Evolutionary conservation across 2,113 vertebrate species (phyloP).

Genomic region (Trichechus manatus): DNA sequence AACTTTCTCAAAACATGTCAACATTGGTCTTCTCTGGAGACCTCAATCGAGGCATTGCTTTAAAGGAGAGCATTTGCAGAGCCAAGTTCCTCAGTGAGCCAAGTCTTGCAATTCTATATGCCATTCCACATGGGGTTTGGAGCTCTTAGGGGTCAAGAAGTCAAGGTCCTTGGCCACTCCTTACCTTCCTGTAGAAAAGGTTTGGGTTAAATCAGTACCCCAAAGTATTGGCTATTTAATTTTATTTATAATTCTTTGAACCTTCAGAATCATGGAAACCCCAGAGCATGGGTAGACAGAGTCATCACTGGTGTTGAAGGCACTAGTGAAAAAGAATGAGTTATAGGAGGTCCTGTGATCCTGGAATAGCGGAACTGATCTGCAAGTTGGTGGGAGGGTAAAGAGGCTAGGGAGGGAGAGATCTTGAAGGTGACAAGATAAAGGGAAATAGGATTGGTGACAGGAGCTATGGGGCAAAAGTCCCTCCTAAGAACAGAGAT

Average conservation of each 20-base stretch:
- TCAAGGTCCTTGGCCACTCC: not conserved
- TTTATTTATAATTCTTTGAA: conserved; percentile 46
- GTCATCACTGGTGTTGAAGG: not conserved
- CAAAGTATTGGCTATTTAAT: conserved; percentile 17
- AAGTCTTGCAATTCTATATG: conserved; percentile 12
- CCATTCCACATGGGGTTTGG: not conserved
- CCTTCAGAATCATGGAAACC: conserved; percentile 21
- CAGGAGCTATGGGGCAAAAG: not conserved
- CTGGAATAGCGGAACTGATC: not conserved
- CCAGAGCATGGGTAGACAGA: not conserved
- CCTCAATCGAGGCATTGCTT: conserved; percentile 31
- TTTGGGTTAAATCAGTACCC: not conserved
- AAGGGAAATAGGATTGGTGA: not conserved
- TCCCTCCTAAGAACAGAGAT: conserved; percentile 22
- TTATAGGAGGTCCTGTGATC: not conserved
- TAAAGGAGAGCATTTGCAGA: conserved; percentile 35
- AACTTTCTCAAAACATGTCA: conserved; percentile 69
- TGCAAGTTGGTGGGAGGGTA: not conserved
- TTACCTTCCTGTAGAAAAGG: not conserved
- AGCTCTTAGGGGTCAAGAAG: conserved; percentile 18
- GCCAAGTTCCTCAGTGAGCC: not conserved
- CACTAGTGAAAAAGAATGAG: not conserved
- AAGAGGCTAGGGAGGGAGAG: not conserved
- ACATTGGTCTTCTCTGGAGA: conserved; percentile 57
- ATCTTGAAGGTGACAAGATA: not conserved